Evolutionary conservation across 2,888 invertebrate species (phyloP).

Genomic region (Melikaiella ostensackeni): DNA sequence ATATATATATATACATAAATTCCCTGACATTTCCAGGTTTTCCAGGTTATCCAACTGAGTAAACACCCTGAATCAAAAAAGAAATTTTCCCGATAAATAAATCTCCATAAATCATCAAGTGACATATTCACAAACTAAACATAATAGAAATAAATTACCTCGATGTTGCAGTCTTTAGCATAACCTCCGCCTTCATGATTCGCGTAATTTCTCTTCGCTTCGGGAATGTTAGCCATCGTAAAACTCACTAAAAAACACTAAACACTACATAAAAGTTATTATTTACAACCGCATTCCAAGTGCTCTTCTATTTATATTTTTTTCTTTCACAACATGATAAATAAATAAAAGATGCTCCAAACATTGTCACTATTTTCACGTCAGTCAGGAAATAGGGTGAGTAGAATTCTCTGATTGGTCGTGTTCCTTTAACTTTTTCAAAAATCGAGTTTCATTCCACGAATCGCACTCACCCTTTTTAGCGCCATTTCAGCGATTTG

Average conservation of each 20-base stretch:
- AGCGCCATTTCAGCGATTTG: background rate
- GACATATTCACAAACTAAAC: background rate
- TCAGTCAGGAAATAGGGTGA: background rate
- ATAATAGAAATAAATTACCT: background rate
- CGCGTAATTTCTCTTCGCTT: slow-evolving; percentile 22
- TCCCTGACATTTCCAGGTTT: too few species aligned
- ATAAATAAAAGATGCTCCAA: background rate
- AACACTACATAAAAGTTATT: background rate
- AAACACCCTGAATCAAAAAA: background rate
- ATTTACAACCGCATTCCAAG: background rate
- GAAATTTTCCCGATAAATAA: background rate
- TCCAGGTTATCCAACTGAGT: too few species aligned
- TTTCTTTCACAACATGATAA: background rate
- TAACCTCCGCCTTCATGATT: slow-evolving; percentile 11
- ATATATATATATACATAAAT: background rate
- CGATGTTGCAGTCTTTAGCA: slow-evolving; percentile 28
- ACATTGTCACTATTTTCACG: background rate
- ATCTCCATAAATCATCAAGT: background rate
- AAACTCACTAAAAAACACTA: background rate
- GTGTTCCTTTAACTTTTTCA: background rate
- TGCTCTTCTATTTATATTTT: background rate
- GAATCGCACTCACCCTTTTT: background rate
- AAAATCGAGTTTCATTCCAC: background rate
- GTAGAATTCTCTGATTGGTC: too few species aligned
- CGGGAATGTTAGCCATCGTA: slow-evolving; percentile 33